Evolutionary conservation across 2,113 vertebrate species (phyloP), one percentile per base, ranked within the genome.

Genomic region (Amphiprion percula): DNA sequence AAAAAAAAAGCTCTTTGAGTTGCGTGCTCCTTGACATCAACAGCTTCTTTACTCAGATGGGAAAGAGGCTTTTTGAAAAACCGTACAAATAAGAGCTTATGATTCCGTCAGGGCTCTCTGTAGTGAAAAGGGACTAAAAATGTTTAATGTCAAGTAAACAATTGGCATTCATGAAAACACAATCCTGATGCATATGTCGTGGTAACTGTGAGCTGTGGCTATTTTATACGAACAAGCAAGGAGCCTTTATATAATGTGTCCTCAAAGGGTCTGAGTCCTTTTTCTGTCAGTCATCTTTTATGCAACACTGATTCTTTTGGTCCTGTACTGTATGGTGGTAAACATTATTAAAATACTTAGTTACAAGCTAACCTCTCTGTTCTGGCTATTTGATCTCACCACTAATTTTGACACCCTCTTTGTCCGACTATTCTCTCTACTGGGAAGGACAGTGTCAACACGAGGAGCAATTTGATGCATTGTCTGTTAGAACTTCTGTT

Each of bases 141-240:
- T 33, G 7, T 37, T 37, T 9, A 37, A 0, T 37, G 33, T 37
- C 33, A 37, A 9, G 33, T 44, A 1, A 44, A 44, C 12, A 44
- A 44, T 2, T 44, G 41, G 41, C 15, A 44, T 63, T 53, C 50
- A 46, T 0, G 23, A 62, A n/a, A 63, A 66, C 61, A 26, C 41
- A 56, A 12, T 39, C 37, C n/a, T 15, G 23, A 21, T 2, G 17
- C 9, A 3, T 49, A 71, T 63, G 30, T 6, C 6, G 30, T 72
- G 47, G 53, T 65, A 49, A 79, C 24, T 73, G 10, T 19, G 44
- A 56, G n/a, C 28, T 68, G 14, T n/a, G 16, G 39, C 15, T 17
- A 30, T 71, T 87, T 82, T 44, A 46, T 60, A 77, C 24, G n/a
- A 80, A 64, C 23, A 61, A 68, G 61, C 60, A 68, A 70, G 21